phyloP scores from a whole-genome alignment of 2,797 vertebrate species.

The Sus cebifrons region DNA sequence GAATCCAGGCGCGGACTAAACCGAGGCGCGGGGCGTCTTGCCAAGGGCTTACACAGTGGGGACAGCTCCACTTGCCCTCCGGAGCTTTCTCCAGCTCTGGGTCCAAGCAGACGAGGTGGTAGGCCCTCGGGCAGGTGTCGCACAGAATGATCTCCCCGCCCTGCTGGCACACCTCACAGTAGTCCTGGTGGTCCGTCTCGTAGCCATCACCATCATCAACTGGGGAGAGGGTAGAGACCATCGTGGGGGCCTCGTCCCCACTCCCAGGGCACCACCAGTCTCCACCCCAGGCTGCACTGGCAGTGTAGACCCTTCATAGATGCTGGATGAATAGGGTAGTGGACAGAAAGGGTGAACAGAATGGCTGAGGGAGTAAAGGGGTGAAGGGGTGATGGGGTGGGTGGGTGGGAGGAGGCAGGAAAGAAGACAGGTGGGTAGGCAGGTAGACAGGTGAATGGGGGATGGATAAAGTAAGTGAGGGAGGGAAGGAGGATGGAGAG shows the following conservation, averaged over 20 bases:
- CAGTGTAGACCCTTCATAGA: neutral
- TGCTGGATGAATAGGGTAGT: neutral
- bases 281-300: neutral
- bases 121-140: slow-evolving; percentile 98
- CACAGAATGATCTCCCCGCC: slow-evolving; percentile 99
- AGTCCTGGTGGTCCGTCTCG: slow-evolving; percentile 99
- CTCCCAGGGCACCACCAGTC: slow-evolving; percentile 8
- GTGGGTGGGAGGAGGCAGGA: neutral
- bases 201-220: slow-evolving; percentile 98
- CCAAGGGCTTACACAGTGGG: slow-evolving; percentile 95
- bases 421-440: no score
- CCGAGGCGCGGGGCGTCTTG: neutral
- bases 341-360: neutral
- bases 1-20: neutral
- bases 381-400: neutral
- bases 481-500: neutral
- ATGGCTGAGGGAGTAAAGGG: neutral
- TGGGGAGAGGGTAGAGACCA: slow-evolving; percentile 77
- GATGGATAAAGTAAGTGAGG: neutral
- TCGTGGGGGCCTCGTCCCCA: neutral
- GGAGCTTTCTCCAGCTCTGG: slow-evolving; percentile 99
- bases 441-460: neutral
- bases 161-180: slow-evolving; percentile 99
- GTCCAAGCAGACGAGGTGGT: slow-evolving; percentile 99
- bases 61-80: slow-evolving; percentile 99